Evolutionary conservation across 2,113 vertebrate genomes (phyloP).

Genomic region (Cynopterus brachyotis): DNA sequence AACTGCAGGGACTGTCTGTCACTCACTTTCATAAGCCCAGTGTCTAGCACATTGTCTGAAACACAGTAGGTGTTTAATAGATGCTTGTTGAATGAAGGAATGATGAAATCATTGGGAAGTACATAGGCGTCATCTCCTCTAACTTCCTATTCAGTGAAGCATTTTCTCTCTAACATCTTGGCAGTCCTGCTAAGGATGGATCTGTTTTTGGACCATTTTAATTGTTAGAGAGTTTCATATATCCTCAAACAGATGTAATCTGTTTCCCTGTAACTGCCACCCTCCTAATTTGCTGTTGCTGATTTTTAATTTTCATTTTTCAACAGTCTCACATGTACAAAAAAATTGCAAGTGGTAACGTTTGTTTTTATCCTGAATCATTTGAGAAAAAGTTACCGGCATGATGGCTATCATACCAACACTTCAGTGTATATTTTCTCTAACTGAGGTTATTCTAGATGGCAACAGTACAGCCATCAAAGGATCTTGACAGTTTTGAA

Average conservation of each 20-base stretch:
- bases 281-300: neutral
- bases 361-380: neutral
- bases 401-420: neutral
- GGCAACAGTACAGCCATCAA: neutral
- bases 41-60: neutral
- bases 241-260: neutral
- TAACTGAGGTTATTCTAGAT: neutral
- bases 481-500: neutral
- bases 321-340: neutral
- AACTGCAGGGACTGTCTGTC: neutral
- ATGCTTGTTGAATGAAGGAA: neutral
- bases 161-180: neutral
- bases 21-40: neutral
- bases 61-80: conserved; percentile 16
- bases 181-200: neutral
- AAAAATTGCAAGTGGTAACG: neutral
- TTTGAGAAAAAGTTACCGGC: neutral
- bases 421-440: neutral
- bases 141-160: neutral
- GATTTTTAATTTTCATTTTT: conserved; percentile 42
- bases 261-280: neutral
- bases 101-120: neutral
- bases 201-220: conserved; percentile 19
- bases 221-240: neutral
- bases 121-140: neutral